Evolutionary conservation across 2,888 invertebrate genomes (phyloP).

Genomic region (Spilarctia lutea): DNA sequence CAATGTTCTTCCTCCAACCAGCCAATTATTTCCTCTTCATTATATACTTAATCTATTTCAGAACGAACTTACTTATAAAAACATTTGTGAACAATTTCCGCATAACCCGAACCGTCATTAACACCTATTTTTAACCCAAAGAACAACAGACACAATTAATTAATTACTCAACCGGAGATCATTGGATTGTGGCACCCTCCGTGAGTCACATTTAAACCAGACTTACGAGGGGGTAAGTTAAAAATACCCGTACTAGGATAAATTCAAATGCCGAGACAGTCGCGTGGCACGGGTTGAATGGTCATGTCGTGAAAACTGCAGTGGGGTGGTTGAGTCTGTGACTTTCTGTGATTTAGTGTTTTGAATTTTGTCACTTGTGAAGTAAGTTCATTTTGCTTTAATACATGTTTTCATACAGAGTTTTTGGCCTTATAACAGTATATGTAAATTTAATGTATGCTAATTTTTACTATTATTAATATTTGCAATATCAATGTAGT

Average conservation of each 20-base stretch:
- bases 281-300: conserved; percentile 52
- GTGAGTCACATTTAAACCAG: conserved; percentile 59
- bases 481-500: neutral
- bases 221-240: conserved; percentile 75
- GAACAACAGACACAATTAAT: conserved; percentile 53
- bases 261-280: conserved; percentile 56
- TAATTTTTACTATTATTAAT: neutral
- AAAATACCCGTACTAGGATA: conserved; percentile 68
- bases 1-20: neutral
- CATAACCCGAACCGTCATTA: conserved; percentile 25
- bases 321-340: conserved; percentile 21
- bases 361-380: conserved; percentile 21
- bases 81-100: conserved; percentile 21
- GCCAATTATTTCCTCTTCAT: neutral
- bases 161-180: conserved; percentile 52
- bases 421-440: neutral
- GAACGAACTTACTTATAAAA: neutral
- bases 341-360: conserved; percentile 12
- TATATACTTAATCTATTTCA: neutral
- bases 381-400: conserved; percentile 15
- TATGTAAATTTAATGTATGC: neutral
- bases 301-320: conserved; percentile 34
- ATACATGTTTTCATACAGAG: neutral
- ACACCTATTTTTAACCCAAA: conserved; percentile 44
- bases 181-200: conserved; percentile 49